Percentiles rank a stretch among this genome's conserved stretches.
These are phyloP conservation scores for Megalonaias nervosa DNA, from an alignment of 1,140 invertebrate species.

Conservation along the genomic window DNA sequence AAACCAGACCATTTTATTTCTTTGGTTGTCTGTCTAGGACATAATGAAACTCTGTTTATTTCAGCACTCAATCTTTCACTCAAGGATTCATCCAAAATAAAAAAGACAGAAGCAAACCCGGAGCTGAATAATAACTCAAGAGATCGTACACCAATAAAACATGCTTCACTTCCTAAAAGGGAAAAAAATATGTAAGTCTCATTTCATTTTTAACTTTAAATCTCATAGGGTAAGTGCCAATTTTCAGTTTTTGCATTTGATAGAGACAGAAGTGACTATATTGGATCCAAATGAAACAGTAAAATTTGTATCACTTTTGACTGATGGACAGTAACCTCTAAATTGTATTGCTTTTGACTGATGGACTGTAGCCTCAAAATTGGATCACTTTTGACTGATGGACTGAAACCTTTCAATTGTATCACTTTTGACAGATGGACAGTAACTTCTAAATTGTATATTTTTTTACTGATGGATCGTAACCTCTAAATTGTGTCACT, in stretches of 20 bases:
- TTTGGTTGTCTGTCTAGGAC: not conserved
- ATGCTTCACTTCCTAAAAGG: constrained; percentile 47
- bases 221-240: not conserved
- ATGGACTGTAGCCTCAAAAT: no score
- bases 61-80: constrained; percentile 56
- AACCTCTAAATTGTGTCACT: no score
- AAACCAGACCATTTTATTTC: not conserved
- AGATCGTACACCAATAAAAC: constrained; percentile 50
- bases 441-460: no score
- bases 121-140: constrained; percentile 4
- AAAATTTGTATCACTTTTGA: no score
- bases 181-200: constrained; percentile 30
- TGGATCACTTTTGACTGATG: no score
- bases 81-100: constrained; percentile 30
- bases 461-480: no score
- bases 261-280: no score
- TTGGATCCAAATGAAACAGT: no score
- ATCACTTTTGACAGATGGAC: no score
- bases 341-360: no score
- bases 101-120: constrained; percentile 11
- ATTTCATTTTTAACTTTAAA: constrained; percentile 3
- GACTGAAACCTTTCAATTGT: no score
- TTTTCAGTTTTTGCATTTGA: not conserved
- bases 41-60: not conserved
- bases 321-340: no score